Conservation (phyloP, 2,797 vertebrate genomes). For the Notolabrus celidotus region DNA sequence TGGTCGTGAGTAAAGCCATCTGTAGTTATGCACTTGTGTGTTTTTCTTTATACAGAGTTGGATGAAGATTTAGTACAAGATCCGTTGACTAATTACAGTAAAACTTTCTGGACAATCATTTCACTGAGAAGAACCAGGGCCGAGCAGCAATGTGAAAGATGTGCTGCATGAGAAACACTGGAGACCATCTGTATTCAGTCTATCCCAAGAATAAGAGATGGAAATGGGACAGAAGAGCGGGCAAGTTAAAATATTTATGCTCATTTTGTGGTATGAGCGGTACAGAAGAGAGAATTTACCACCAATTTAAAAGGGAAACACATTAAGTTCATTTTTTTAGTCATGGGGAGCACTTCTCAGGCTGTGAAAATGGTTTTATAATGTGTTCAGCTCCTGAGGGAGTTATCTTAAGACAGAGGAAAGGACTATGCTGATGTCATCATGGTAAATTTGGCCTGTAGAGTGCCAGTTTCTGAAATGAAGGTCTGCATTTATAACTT, state of each 20-base stretch:
- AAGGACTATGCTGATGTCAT: not conserved
- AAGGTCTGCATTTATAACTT: not conserved
- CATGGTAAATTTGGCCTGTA: not conserved
- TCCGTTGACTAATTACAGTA: conserved; percentile 48
- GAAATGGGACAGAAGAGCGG: not conserved
- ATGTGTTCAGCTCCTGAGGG: not conserved
- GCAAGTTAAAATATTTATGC: not conserved
- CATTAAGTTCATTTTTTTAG: not conserved
- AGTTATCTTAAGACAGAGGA: not conserved
- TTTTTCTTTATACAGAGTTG: conserved; percentile 2
- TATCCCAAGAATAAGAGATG: not conserved
- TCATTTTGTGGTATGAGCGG: not conserved
- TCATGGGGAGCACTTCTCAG: not conserved
- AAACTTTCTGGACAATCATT: conserved; percentile 37
- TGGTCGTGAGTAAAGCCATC: not conserved
- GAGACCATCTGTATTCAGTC: not conserved
- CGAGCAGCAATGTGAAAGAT: conserved; percentile 39
- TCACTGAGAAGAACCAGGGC: conserved; percentile 8
- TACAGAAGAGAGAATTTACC: not conserved
- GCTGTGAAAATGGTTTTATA: not conserved
- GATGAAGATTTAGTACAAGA: conserved; percentile 11
- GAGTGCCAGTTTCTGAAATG: not conserved
- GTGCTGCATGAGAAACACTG: conserved; percentile 14
- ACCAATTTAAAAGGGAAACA: not conserved
- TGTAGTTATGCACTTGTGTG: conserved; percentile 12